Evolutionary conservation across 1,140 invertebrate genomes (phyloP), one percentile per base, ranked within the genome.

Genomic region (Lepeophtheirus salmonis): DNA sequence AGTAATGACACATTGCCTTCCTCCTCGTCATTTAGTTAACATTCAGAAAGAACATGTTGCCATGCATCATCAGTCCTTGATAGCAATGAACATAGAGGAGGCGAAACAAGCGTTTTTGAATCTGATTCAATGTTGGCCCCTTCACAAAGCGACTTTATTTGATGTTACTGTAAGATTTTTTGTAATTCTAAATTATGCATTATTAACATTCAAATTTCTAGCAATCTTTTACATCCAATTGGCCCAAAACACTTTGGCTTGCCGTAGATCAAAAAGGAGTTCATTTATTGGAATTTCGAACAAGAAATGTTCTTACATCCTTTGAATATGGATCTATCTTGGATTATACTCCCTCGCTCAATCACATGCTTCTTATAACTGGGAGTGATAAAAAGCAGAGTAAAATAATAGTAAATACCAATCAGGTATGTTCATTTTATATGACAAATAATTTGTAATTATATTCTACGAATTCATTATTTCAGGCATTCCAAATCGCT

Each of bases 201-300:
- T 41, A 41, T n/a, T 10, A 41, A 41, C n/a, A 10, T 41, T 41
- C n/a, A 41, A 41, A 63, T 63, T 66, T 68, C 71, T 71, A 86
- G 82, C 89, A 95, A 83, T 89, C 87, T 16, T 94, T 94, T 68
- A 94, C 89, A 1, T 90, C 88, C 12, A 90, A 89, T 69, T 92
- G 91, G 86, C 90, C 90, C 3, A 70, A 75, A 57, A 61, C 67
- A 18, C 71, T 96, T 3, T 91, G 90, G 86, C 71, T 96, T 51
- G 89, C 88, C 12, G 83, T 95, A 2, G 87, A 92, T 73, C 88
- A 94, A 70, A 79, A 78, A 66, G 91, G 91, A n/a, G 77, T 97
- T 56, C 89, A 94, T 69, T 72, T 97, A 50, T 73, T 95, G 59
- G 85, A 92, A 67, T 82, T 86, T 67, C 80, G 87, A 57, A 83